Evolutionary conservation across 2,797 vertebrate species (phyloP), one percentile per base, ranked within the genome.

Genomic region (Cynopterus sphinx): DNA sequence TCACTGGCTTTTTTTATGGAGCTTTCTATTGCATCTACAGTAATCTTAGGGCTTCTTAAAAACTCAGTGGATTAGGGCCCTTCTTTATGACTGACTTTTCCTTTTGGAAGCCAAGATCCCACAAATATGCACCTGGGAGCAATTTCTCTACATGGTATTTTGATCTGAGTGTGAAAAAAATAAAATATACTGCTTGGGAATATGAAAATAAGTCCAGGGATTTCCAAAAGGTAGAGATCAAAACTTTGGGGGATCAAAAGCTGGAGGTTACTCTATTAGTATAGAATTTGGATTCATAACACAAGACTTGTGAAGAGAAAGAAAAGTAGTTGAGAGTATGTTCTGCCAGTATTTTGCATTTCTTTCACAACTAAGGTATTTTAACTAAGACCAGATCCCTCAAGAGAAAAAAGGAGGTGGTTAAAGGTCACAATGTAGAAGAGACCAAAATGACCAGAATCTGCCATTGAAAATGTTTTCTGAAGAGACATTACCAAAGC

Each of bases 311-410:
- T 36, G 36, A 74, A 79, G 1, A 11, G 1, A 6, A 49, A 5
- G 19, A 81, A 81, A 90, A 7, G 5, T 49, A 77, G 24, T 77
- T 75, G 22, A 33, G 13, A 83, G 16, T 61, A 11, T 12, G 31
- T 59, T 81, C 67, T 65, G 9, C 46, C 51, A 7, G 21, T 59
- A 13, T 22, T 43, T 81, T 82, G 55, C 91, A 82, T 6, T 59
- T 75, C 43, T 90, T 75, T 84, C 41, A 88, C 3, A 93, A 41
- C 28, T 75, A 65, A 94, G 51, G 39, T 92, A 82, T 53, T 85
- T 92, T 68, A 68, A 70, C 43, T 19, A 39, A 85, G 24, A 90
- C 2, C 26, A 84, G 70, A 49, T 41, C 24, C 57, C 26, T 73
- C 8, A 78, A 74, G 43, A 77, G 11, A 86, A 61, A 9, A 49